Evolutionary conservation across 2,113 vertebrate species (phyloP).

Genomic region (Triplophysa rosa): DNA sequence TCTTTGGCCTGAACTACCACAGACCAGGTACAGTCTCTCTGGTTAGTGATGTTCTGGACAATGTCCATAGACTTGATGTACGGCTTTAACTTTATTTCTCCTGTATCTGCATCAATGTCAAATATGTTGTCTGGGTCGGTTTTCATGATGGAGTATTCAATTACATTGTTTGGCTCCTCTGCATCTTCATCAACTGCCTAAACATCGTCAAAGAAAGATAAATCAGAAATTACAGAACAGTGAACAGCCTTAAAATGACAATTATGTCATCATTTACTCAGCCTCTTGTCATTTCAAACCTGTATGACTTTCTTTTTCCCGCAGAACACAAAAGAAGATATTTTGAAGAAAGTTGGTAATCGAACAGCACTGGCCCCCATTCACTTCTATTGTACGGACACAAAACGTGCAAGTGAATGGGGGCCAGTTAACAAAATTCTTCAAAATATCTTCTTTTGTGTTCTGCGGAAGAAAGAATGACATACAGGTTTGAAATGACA

Average conservation of each 20-base stretch:
- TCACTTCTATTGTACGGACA: too few relatives aligned
- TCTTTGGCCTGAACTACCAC: conserved; percentile 94
- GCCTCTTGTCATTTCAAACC: too few relatives aligned
- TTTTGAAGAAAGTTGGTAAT: too few relatives aligned
- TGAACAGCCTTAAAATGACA: neutral
- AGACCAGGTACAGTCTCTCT: conserved; percentile 88
- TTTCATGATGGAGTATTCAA: conserved; percentile 95
- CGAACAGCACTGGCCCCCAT: too few relatives aligned
- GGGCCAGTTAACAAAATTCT: too few relatives aligned
- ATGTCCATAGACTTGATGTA: conserved; percentile 92
- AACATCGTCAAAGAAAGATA: conserved; percentile 12
- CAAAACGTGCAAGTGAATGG: too few relatives aligned
- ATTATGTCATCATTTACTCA: too few relatives aligned
- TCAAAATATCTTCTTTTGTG: too few relatives aligned
- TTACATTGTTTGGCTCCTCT: conserved; percentile 94
- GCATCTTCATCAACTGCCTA: conserved; percentile 93
- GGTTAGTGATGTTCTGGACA: conserved; percentile 88
- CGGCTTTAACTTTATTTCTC: conserved; percentile 92
- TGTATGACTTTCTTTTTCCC: too few relatives aligned
- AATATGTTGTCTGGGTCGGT: conserved; percentile 93
- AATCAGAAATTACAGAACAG: neutral
- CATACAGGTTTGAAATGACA: too few relatives aligned
- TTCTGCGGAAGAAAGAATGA: too few relatives aligned
- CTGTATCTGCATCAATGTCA: conserved; percentile 86
- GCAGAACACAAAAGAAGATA: too few relatives aligned